Conservation (phyloP, 2,888 invertebrate genomes). For the Miltochrista miniata region DNA sequence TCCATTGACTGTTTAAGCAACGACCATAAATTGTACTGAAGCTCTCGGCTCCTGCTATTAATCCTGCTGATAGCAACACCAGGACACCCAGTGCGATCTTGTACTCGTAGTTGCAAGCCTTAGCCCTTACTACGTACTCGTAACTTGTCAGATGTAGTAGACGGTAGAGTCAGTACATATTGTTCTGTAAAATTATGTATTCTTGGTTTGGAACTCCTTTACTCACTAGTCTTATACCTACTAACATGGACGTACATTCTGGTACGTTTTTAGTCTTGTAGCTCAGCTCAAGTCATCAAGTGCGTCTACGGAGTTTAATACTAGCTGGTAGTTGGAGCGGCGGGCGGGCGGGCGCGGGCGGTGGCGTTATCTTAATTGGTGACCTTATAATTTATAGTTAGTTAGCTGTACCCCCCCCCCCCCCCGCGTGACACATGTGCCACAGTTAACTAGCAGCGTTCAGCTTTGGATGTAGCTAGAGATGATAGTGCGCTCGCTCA, state of each 20-base stretch:
- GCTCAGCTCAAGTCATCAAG: neutral
- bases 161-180: no score
- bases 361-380: conserved; percentile 60
- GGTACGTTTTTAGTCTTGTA: neutral
- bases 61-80: no score
- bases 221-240: no score
- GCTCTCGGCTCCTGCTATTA: no score
- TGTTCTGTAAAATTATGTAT: no score
- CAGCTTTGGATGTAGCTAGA: conserved; percentile 18
- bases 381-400: conserved; percentile 59
- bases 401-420: conserved; percentile 28
- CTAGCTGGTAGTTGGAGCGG: neutral
- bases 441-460: conserved; percentile 9
- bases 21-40: no score
- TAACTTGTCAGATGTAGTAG: no score
- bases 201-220: no score
- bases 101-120: no score
- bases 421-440: conserved; percentile 26
- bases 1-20: no score
- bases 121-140: no score
- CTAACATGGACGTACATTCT: neutral
- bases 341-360: neutral
- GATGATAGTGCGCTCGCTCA: conserved; percentile 26
- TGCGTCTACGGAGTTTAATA: neutral
- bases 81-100: no score